Percentiles rank a stretch among this genome's conserved stretches.
These are phyloP conservation scores for Chloropsis cyanopogon DNA, from an alignment of 2,113 vertebrate genomes.

Conservation along the genomic window DNA sequence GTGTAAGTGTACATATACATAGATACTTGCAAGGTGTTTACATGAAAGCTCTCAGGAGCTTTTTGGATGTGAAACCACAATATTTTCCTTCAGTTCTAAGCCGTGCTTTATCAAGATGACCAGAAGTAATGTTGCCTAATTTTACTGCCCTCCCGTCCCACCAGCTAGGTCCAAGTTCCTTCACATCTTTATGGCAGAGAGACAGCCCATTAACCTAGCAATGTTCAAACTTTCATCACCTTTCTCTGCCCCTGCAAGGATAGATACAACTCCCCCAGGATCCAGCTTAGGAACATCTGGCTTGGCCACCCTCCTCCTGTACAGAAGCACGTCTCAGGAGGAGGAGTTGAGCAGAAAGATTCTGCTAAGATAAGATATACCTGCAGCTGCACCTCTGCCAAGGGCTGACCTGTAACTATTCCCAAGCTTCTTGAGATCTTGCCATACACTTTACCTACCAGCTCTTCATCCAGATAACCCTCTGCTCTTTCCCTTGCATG, in stretches of 20 bases:
- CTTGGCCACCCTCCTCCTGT: background rate
- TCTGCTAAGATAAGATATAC: background rate
- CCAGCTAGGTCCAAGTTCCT: background rate
- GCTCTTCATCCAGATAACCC: background rate
- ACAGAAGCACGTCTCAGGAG: background rate
- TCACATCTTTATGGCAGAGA: background rate
- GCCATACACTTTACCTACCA: background rate
- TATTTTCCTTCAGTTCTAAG: background rate
- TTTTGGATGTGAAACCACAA: background rate
- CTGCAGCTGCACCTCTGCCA: background rate
- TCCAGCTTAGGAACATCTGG: background rate
- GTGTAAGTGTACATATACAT: background rate
- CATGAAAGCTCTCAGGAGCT: background rate
- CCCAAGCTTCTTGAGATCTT: background rate
- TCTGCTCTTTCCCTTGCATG: background rate
- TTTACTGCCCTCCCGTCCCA: background rate
- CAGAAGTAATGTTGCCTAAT: background rate
- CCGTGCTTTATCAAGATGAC: accelerated
- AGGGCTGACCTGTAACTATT: background rate
- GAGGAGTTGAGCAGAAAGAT: background rate
- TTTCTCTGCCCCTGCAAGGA: background rate
- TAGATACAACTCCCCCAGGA: background rate
- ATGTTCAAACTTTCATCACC: background rate
- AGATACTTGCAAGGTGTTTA: background rate
- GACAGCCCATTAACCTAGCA: background rate